Base-by-base conservation (phyloP, 2,113 vertebrate species). In the Hassar affinis region DNA sequence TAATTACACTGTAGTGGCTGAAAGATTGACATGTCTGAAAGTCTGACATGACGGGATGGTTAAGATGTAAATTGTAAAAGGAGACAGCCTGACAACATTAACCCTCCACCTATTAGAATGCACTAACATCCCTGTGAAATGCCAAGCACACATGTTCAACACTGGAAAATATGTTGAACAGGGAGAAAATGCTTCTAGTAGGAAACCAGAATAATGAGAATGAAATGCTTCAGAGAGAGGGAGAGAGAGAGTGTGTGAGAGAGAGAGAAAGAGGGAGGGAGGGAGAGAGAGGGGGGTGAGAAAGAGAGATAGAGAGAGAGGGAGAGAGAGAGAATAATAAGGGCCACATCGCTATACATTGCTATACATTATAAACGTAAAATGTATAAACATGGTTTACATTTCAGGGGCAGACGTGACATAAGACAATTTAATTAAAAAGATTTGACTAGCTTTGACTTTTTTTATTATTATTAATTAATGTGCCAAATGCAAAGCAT, bases 1-100 rank as follows among this genome's bases (percentile, higher is more conserved):
- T 42, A 42, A 42, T 75, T 47, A 79, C n/a, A 61, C 33, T 79
- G 68, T 33, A 78, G 10, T 33, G n/a, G 72, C 59, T 38, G 59
- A 61, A 35, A 30, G n/a, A n/a, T n/a, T n/a, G n/a, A n/a, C n/a
- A n/a, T n/a, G 79, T 20, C 56, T 8, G 79, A 85, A 62, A 25
- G 30, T 42, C 38, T 42, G 38, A 42, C 38, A 42, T 42, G 3
- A 42, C 38, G 6, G 38, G 38, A 42, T 42, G 6, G 38, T 6
- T 51, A 30, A 86, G 35, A 52, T 42, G 45, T 47, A 15, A 72
- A 4, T 62, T 59, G 59, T 42, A 9, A 68, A 68, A 68, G 3
- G 22, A 68, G 17, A 68, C 2, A 22, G 61, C 14, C 2, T 30
- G 30, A 30, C 27, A 69, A 20, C 35, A 42, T 7, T 68, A 68